These are phyloP conservation scores for Eupithecia dodoneata DNA, from an alignment of 2,888 invertebrate genomes.

Conservation along the genomic window DNA sequence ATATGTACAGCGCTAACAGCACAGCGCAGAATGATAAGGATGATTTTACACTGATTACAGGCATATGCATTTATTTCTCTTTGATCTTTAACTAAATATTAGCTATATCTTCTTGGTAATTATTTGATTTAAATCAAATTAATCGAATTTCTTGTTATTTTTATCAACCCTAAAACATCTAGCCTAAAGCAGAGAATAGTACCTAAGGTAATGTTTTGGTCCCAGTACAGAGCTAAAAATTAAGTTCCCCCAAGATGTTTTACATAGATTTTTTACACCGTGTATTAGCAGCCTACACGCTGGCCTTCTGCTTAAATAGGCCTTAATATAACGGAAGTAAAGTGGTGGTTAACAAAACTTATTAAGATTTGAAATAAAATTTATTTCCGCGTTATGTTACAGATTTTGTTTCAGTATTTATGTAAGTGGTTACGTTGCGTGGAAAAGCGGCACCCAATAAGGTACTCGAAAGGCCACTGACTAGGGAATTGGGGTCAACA, in stretches of 20 bases:
- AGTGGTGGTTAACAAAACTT: slow-evolving; percentile 15
- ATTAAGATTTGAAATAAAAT: background rate
- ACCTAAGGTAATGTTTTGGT: background rate
- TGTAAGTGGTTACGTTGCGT: background rate
- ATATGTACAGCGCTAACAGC: no score
- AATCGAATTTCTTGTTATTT: no score
- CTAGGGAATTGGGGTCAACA: slow-evolving; percentile 4
- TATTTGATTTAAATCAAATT: no score
- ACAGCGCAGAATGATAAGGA: background rate
- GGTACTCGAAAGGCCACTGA: background rate
- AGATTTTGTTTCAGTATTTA: background rate
- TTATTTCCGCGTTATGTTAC: background rate
- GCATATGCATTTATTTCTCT: background rate
- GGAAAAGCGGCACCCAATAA: no score
- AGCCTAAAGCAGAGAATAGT: no score
- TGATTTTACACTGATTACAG: background rate
- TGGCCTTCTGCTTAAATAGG: slow-evolving; percentile 22
- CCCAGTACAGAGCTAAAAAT: background rate
- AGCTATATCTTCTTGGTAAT: background rate
- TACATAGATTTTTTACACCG: background rate
- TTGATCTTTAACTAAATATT: background rate
- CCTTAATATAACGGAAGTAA: slow-evolving; percentile 14
- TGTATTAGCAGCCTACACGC: background rate
- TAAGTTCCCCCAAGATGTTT: background rate
- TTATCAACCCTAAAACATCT: no score